Evolutionary conservation across 2,888 invertebrate species (phyloP).

Genomic region (Carterocephalus palaemon): DNA sequence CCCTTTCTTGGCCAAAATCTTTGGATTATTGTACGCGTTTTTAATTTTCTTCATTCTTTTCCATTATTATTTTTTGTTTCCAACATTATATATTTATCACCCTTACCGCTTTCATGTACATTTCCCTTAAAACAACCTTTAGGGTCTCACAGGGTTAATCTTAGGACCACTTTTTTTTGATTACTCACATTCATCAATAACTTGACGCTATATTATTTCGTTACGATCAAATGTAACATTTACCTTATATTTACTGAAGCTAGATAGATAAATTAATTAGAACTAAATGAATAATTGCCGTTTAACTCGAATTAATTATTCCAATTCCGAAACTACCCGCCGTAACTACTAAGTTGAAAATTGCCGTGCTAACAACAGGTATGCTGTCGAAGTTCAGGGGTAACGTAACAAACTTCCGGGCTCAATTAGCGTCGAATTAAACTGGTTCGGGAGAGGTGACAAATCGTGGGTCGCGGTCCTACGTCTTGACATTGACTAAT

Average conservation of each 20-base stretch:
- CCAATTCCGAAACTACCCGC: conserved; percentile 21
- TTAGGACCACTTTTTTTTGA: too few relatives aligned
- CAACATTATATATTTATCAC: too few relatives aligned
- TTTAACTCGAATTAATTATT: conserved; percentile 24
- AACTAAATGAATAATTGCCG: conserved; percentile 12
- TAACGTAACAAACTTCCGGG: conserved; percentile 59
- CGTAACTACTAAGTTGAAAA: conserved; percentile 41
- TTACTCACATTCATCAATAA: too few relatives aligned
- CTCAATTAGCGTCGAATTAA: conserved; percentile 75
- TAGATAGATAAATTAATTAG: too few relatives aligned
- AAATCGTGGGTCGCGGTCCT: conserved; percentile 72
- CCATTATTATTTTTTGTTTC: conserved; percentile 12
- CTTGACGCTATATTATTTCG: too few relatives aligned
- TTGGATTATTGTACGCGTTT: conserved; percentile 45
- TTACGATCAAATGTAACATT: too few relatives aligned
- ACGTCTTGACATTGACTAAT: conserved; percentile 73
- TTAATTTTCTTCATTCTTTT: conserved; percentile 44
- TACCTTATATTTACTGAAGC: too few relatives aligned
- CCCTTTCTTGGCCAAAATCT: too few relatives aligned
- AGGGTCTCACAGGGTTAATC: too few relatives aligned
- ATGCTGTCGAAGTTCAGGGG: conserved; percentile 45
- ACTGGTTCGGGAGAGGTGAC: conserved; percentile 69
- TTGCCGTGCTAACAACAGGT: conserved; percentile 59
- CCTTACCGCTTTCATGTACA: too few relatives aligned
- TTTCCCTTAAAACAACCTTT: too few relatives aligned